Base-by-base conservation (phyloP, 2,113 vertebrate genomes). In the Dromas ardeola region DNA sequence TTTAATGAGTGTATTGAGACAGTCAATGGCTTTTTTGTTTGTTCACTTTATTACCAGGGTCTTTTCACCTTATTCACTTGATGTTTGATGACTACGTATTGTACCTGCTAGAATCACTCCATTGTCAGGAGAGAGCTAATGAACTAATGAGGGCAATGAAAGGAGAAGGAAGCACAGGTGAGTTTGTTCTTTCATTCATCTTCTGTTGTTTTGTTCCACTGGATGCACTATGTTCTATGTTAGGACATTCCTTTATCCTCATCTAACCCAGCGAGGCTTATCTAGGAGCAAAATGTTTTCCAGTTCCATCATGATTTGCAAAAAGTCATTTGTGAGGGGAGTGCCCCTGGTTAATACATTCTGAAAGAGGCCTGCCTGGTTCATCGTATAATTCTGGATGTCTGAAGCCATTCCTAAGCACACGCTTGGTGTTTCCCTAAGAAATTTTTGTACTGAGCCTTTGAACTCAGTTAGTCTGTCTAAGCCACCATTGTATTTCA, bases 21-120 rank as follows among this genome's bases (percentile, higher is more conserved):
- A 81, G 63, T 93, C 81, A 95, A 94, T 93, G 77, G 81, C 76
- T 95, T 90, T 94, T 91, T 77, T 88, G 67, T 93, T 91, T 89
- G 16, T 95, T 83, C 86, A 71, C 81, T 93, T 96, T 91, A 82
- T 95, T 67, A 42, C 66, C 97, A 99, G 99, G 99, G 30, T 99
- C 99, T 70, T 99, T 99, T 93, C 99, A 99, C 97, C 98, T 99
- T 96, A 99, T 99, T 90, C 99, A 99, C 79, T 97, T 99, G 98
- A 99, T 99, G 99, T 99, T 99, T 67, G 99, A 99, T 91, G 99
- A 99, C 96, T 99, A 99, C 8, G 99, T 99, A 74, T 99, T 99
- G 79, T 99, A 99, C 97, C 98, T 99, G 95, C 97, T 99, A 96
- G 99, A 99, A 95, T 99, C 99, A 23, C 98, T 99, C 72, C 99